Evolutionary conservation across 2,888 invertebrate species (phyloP), one percentile per base, ranked within the genome.

Genomic region (Notocelia uddmanniana): DNA sequence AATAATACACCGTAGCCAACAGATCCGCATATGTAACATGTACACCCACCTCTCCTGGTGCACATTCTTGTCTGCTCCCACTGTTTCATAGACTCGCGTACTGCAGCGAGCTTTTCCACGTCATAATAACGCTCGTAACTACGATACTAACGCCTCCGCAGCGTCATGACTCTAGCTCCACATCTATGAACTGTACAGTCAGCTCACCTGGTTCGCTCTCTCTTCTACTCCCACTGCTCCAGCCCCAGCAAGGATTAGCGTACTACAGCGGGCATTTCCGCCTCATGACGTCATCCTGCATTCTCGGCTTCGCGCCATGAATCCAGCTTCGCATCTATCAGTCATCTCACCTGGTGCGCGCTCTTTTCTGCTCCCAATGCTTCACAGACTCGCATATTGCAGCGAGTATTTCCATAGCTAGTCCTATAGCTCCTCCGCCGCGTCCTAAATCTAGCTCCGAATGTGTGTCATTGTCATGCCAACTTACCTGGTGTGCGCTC

Each of bases 181-280:
- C 31, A 31, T 31, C 31, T 31, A 9, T 31, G 0, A 31, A 5
- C 0, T 31, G 31, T 31, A 31, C 31, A 31, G 3, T 2, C 31
- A 31, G 31, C 50, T 63, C 85, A 95, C 93, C 94, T 94, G 71
- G 95, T 95, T 69, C 94, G 89, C 48, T 93, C 86, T 80, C 90
- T 91, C 76, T 91, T 94, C 74, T 89, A 86, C 79, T 96, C 94
- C 97, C 97, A 97, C 83, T 96, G 95, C 62, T 93, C 93, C n/a
- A n/a, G n/a, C n/a, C n/a, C n/a, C n/a, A n/a, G n/a, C 94, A 97
- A 95, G 71, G 97, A 97, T 59, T 94, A 92, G 69, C 96, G 94
- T 52, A 97, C 96, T 13, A 97, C 31, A 31, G 0, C 31, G 31
- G 8, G 31, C 8, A 31, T 31, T 31, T 31, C 31, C 31, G 31